Evolutionary conservation across 2,888 invertebrate species (phyloP), one percentile per base, ranked within the genome.

Genomic region (Mallateleia sp.): DNA sequence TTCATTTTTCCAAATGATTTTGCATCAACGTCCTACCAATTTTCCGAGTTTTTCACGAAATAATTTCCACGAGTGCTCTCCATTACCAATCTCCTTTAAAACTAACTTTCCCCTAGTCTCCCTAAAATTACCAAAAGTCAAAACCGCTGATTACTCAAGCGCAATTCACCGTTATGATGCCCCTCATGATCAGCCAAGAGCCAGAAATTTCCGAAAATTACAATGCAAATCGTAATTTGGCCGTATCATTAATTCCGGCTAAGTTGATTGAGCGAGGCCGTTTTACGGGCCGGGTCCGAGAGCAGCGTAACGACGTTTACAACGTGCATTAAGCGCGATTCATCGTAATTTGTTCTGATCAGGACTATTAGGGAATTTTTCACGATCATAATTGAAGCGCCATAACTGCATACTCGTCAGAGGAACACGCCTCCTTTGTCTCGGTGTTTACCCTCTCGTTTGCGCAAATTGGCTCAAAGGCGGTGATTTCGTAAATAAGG

Each of bases 361-460:
- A 66, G 14, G 47, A 66, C 69, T 60, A 75, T 82, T 75, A 75
- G 75, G 69, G 52, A 20, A 75, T 77, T 78, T 78, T 84, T 72
- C 78, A 56, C 64, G 52, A 71, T 66, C 71, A 38, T 78, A 78
- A 84, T 84, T 78, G 78, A 64, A 84, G 78, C 64, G 64, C 77
- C 56, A 64, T 58, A 77, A 77, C 77, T 34, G 52, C 77, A 42
- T 38, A 25, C 75, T 77, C 82, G 75, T 69, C 67, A 62, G 52
- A 24, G 45, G 34, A 28, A 56, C 64, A 77, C 77, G 77, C 83
- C 83, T 47, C 83, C 45, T 32, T 54, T 52, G 69, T 83, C 64
- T 56, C 72, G 69, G 18, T 84, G 84, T 84, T 84, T 78, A 74
- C 84, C 78, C 78, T 66, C 34, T 77, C 67, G 75, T 82, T 75